phyloP scores from a whole-genome alignment of 2,888 invertebrate genomes.

The Luffia ferchaultella region DNA sequence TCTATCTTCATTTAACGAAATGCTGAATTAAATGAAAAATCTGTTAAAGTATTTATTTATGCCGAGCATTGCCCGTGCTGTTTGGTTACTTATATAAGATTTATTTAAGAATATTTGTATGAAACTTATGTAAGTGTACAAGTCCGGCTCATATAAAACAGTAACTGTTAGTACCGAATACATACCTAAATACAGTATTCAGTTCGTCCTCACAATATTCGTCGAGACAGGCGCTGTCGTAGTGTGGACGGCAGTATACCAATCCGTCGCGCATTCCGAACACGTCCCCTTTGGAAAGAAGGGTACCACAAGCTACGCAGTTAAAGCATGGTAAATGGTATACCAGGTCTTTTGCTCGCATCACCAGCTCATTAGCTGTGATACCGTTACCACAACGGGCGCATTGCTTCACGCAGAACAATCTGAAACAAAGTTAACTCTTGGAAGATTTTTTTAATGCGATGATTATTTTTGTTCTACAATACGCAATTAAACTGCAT shows the following conservation, averaged over 20 bases:
- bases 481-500: too few relatives aligned
- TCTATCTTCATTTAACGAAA: too few relatives aligned
- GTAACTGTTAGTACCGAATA: too few relatives aligned
- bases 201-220: conserved; percentile 70
- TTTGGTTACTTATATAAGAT: too few relatives aligned
- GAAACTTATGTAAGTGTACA: too few relatives aligned
- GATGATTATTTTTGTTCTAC: too few relatives aligned
- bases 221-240: conserved; percentile 65
- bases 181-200: conserved; percentile 49
- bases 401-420: conserved; percentile 87
- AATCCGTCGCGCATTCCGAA: conserved; percentile 88
- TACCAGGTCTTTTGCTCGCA: conserved; percentile 87
- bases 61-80: too few relatives aligned
- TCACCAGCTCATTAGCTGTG: conserved; percentile 87
- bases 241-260: conserved; percentile 74
- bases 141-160: too few relatives aligned
- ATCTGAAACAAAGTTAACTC: conserved; percentile 69
- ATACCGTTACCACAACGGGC: conserved; percentile 86
- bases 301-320: conserved; percentile 83
- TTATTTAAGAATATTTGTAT: too few relatives aligned
- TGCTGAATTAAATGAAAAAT: too few relatives aligned
- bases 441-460: too few relatives aligned
- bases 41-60: too few relatives aligned
- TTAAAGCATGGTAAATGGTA: conserved; percentile 92
- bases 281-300: conserved; percentile 87